These are phyloP conservation scores for Lamprologus lemairii DNA, from an alignment of 2,113 vertebrate species.

Conservation along the genomic window DNA sequence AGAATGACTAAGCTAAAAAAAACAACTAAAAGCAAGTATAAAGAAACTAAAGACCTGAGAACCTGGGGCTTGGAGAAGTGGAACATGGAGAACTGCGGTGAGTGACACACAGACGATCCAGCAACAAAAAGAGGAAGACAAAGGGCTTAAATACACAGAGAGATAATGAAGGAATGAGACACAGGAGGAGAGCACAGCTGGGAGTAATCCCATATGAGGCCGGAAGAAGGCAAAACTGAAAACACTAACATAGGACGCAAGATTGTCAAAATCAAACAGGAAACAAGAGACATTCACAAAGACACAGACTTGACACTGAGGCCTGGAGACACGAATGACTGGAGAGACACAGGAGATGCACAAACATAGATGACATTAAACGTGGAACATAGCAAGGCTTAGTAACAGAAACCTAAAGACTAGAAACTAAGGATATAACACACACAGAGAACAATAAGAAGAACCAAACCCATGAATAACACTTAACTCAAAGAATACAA, in stretches of 20 bases:
- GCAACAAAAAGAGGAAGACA: not conserved
- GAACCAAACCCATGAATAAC: not conserved
- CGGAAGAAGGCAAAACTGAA: not conserved
- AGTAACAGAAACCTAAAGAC: not conserved
- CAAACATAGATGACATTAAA: not conserved
- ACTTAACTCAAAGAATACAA: not conserved
- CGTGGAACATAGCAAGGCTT: not conserved
- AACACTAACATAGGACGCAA: not conserved
- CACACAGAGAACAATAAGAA: not conserved
- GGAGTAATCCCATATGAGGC: not conserved
- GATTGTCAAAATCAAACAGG: not conserved
- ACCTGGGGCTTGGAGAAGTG: not conserved
- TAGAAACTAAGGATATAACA: not conserved
- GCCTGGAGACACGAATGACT: not conserved
- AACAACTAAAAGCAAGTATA: fast-evolving
- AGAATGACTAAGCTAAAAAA: not conserved
- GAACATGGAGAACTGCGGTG: not conserved
- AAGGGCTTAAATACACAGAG: not conserved
- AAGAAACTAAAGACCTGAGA: not conserved
- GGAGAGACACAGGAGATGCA: not conserved
- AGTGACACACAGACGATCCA: not conserved
- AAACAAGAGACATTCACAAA: not conserved
- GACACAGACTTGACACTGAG: not conserved
- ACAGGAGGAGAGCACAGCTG: not conserved
- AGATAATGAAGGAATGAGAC: not conserved